Evolutionary conservation across 2,797 vertebrate species (phyloP).

Genomic region (Pseudocheirus occidentalis): DNA sequence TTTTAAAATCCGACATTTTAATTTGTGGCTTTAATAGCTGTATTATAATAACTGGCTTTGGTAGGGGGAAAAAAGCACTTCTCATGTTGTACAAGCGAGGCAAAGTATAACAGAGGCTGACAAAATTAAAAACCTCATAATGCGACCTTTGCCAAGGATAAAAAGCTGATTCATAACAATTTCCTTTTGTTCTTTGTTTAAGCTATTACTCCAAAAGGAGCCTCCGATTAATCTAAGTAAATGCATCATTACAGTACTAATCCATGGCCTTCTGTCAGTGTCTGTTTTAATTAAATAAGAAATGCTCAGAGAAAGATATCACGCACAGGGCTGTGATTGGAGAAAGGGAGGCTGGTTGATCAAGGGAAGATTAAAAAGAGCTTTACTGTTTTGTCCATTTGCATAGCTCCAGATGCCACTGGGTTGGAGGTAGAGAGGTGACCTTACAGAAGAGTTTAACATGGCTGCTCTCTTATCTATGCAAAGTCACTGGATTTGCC

Average conservation of each 20-base stretch:
- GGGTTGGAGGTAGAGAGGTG: constrained; percentile 81
- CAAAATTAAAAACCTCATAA: constrained; percentile 89
- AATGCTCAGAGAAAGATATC: constrained; percentile 90
- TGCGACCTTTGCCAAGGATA: constrained; percentile 90
- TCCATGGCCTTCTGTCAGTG: constrained; percentile 94
- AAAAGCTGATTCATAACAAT: constrained; percentile 89
- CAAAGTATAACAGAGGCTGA: constrained; percentile 85
- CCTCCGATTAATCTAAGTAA: constrained; percentile 94
- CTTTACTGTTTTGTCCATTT: constrained; percentile 87
- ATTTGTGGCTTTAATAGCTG: constrained; percentile 89
- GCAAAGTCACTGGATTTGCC: constrained; percentile 82
- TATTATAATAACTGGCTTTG: constrained; percentile 87
- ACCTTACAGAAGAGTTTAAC: constrained; percentile 82
- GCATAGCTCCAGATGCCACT: constrained; percentile 81
- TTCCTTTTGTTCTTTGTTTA: constrained; percentile 93
- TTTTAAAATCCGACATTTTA: constrained; percentile 89
- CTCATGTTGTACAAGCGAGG: constrained; percentile 84
- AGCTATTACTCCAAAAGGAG: constrained; percentile 90
- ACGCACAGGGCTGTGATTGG: constrained; percentile 88
- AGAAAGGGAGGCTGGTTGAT: constrained; percentile 88
- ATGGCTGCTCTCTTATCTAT: constrained; percentile 72
- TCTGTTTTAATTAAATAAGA: constrained; percentile 97
- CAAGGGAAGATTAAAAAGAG: constrained; percentile 92
- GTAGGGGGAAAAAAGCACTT: constrained; percentile 82
- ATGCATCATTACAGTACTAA: constrained; percentile 93